Evolutionary conservation across 92 coral and sea anemone genomes (phyloP), one percentile per base, ranked within the genome.

Genomic region (Hydrozoanthus gracilis): DNA sequence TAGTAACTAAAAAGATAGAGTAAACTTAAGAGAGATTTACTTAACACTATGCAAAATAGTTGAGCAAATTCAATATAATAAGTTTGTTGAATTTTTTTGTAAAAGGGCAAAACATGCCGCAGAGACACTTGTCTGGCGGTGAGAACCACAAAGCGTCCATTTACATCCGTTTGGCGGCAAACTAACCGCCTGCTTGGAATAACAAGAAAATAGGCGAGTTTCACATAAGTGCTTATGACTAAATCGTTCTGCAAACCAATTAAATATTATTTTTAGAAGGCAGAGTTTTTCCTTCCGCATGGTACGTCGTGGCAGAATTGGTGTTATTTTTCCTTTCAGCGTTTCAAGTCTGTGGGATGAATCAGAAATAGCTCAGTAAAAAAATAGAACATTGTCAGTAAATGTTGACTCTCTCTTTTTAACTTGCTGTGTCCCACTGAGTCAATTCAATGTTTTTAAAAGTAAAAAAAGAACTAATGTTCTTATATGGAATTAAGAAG

Each of bases 51-150:
- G 51, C 18, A 16, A 50, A 44, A 47, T 16, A 74, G 48, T 79
- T 73, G 73, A 45, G 73, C 44, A 66, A 79, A 80, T 70, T 80
- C 73, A 16, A 20, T 2, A 80, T 51, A 7, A 61, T n/a, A 46
- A 45, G 48, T 67, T 80, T 80, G 85, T 80, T 80, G 85, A 80
- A 73, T 27, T 48, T 46, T 64, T 66, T 65, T 65, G 58, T 48
- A 16, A 65, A 65, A 46, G 73, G 16, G 52, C 10, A 17, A 80
- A 79, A 49, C 48, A 52, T 16, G 20, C 85, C 85, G 85, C 85
- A 13, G 73, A 80, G 85, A 80, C 85, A 65, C 14, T 8, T 80
- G 85, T 80, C 85, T 80, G 85, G 72, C 85, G 85, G 85, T 65
- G 64, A 27, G 20, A 64, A 17, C 54, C 50, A 79, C 84, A 79